Evolutionary conservation across 2,888 invertebrate genomes (phyloP), one percentile per base, ranked within the genome.

Genomic region (Cephalotes varians): DNA sequence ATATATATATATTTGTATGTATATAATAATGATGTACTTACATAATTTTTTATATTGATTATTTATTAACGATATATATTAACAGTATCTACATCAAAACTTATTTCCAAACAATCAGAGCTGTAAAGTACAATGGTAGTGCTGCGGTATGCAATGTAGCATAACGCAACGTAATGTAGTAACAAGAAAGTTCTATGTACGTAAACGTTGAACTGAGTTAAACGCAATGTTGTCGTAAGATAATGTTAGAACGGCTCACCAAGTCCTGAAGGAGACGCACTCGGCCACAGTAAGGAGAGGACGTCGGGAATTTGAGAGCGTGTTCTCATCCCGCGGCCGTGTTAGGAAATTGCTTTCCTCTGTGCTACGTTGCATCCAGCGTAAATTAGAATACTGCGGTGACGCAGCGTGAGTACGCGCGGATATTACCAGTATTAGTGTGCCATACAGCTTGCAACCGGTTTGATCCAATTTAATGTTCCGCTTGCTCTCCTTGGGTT

Each of bases 401-500:
- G 64, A 65, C 79, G 67, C 47, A 67, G 49, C 44, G 76, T 60
- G 79, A 87, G 81, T 64, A 69, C 72, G 69, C 86, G 76, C 47
- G 31, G 15, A 40, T 56, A 65, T 81, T 73, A 72, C 71, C 34
- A 47, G 54, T 18, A 64, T 88, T 85, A 87, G 73, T 82, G 81
- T 81, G 77, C 80, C 65, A 67, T 40, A 49, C 47, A 47, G 12
- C 47, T 64, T 31, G 79, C 72, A 76, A 83, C 85, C 76, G 79
- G 60, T 89, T 83, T 69, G 80, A 86, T 85, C 81, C 82, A 87
- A 88, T 90, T 87, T 85, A 81, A 85, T 84, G 86, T 90, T 86
- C 82, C 76, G 74, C 58, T 72, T 77, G 77, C 71, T 74, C 71
- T 69, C 71, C 79, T 87, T 87, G 85, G 83, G 71, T 93, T 94